phyloP scores from a whole-genome alignment of 1,140 invertebrate genomes.

The Leptopilina boulardi region DNA sequence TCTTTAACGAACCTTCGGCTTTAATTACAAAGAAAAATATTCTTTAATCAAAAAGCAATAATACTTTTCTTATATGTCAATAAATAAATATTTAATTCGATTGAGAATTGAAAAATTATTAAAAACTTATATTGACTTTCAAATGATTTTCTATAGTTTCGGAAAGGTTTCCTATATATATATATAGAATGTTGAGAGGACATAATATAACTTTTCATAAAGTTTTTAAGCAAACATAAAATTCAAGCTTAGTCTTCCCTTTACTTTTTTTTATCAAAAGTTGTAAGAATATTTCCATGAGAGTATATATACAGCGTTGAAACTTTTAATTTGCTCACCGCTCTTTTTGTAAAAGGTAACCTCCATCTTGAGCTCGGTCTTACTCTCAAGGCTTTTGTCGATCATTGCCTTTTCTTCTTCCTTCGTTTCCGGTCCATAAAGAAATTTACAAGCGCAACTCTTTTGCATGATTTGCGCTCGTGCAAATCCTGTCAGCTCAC shows the following conservation, averaged over 20 bases:
- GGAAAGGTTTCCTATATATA: not conserved
- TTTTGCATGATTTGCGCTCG: conserved; percentile 98
- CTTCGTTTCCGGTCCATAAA: conserved; percentile 93
- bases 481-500: conserved; percentile 95
- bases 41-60: too few relatives aligned
- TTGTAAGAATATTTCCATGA: not conserved
- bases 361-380: conserved; percentile 94
- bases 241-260: not conserved
- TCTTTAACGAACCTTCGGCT: too few relatives aligned
- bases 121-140: too few relatives aligned
- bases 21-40: too few relatives aligned
- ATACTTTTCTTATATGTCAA: too few relatives aligned
- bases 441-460: conserved; percentile 96
- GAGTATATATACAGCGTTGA: conserved; percentile 21
- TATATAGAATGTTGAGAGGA: not conserved
- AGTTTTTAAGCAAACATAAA: conserved; percentile 36
- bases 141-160: not conserved
- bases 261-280: conserved; percentile 11
- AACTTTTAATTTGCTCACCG: conserved; percentile 79
- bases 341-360: conserved; percentile 96
- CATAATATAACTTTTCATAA: not conserved
- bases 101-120: too few relatives aligned
- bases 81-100: too few relatives aligned
- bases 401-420: conserved; percentile 93
- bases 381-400: conserved; percentile 90